Percentiles rank a stretch among this genome's conserved stretches.
These are phyloP conservation scores for Notechis scutatus DNA, from an alignment of 2,113 vertebrate species.

Conservation along the genomic window DNA sequence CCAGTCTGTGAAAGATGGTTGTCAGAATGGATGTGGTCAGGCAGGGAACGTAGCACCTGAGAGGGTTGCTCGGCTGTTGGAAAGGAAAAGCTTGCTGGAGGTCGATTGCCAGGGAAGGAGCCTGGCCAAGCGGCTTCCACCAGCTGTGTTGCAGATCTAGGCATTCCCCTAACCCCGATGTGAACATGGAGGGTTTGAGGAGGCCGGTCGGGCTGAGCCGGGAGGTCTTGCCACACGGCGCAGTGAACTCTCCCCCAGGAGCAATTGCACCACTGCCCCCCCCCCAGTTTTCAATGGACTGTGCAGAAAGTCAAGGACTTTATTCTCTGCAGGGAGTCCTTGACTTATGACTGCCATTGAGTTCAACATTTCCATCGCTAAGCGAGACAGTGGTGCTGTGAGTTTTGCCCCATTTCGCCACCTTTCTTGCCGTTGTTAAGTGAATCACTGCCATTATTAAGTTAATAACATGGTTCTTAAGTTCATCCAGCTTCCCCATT, in stretches of 20 bases:
- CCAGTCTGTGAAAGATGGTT: not conserved
- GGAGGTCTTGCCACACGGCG: no score
- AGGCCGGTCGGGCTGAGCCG: not conserved
- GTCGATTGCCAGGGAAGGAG: not conserved
- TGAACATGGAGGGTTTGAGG: not conserved
- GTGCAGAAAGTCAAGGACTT: not conserved
- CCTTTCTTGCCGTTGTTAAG: no score
- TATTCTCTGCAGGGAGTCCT: no score
- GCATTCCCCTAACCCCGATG: not conserved
- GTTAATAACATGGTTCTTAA: no score
- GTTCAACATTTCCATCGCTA: no score
- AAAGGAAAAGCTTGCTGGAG: not conserved
- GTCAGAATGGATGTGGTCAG: not conserved
- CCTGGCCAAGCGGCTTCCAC: not conserved
- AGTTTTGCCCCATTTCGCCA: no score
- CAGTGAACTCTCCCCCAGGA: not conserved
- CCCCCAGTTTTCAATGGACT: no score
- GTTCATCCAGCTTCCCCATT: no score
- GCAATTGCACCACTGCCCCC: not conserved
- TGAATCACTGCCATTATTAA: no score
- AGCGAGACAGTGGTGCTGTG: no score
- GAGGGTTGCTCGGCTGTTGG: not conserved
- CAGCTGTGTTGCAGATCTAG: no score
- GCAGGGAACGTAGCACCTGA: not conserved
- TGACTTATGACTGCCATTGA: no score